These are phyloP conservation scores for Aporrectodea caliginosa DNA, from an alignment of 1,140 invertebrate species.

Conservation along the genomic window DNA sequence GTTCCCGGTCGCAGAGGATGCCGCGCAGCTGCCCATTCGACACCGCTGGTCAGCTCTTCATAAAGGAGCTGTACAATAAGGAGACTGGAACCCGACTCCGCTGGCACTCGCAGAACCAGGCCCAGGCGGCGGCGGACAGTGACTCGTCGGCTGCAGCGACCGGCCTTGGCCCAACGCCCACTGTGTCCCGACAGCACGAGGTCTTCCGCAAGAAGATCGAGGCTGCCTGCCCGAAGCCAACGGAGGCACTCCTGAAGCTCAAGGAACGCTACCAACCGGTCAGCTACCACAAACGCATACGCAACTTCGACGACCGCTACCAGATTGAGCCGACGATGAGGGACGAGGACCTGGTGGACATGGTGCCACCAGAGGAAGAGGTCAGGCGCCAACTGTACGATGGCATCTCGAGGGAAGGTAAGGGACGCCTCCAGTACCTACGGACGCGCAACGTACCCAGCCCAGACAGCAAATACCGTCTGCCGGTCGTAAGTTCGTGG, in stretches of 20 bases:
- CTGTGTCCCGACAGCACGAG: background rate
- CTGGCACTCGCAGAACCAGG: background rate
- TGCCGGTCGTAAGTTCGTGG: conserved; percentile 27
- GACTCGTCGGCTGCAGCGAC: background rate
- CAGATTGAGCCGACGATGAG: background rate
- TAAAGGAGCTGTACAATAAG: conserved; percentile 8
- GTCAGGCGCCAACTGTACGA: conserved; percentile 26
- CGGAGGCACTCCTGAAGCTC: background rate
- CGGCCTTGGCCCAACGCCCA: too few relatives aligned
- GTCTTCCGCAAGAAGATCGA: conserved; percentile 1
- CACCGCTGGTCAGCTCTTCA: background rate
- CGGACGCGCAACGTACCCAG: conserved; percentile 12
- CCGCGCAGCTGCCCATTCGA: background rate
- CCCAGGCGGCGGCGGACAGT: background rate
- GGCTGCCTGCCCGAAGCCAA: background rate
- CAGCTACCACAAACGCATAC: background rate
- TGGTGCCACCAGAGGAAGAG: conserved; percentile 11
- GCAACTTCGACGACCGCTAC: background rate
- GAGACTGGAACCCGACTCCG: background rate
- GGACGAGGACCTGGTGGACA: conserved; percentile 3
- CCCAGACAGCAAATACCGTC: conserved; percentile 28
- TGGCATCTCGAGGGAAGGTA: conserved; percentile 32
- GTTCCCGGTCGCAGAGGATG: background rate
- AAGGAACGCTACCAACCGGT: conserved; percentile 5
- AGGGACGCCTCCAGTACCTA: conserved; percentile 34